Evolutionary conservation across 2,797 vertebrate genomes (phyloP), one percentile per base, ranked within the genome.

Genomic region (Sebastes vulpes): DNA sequence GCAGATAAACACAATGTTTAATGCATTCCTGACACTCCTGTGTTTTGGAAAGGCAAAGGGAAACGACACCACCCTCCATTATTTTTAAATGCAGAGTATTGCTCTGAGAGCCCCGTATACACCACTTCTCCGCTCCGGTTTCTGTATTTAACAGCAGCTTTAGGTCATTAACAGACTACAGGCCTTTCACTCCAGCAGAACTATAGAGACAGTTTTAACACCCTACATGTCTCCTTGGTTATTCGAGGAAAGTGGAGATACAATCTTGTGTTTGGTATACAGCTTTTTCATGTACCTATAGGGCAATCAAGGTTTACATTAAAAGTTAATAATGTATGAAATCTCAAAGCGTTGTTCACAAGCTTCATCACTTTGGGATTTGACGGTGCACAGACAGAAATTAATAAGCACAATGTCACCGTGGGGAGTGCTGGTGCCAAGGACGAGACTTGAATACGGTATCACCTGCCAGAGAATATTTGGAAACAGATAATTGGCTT

Each of bases 391-490:
- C 65, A 53, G 71, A 64, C 52, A 61, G 58, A 60, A 67, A 69
- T 67, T 42, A 76, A 65, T 72, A 72, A 75, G 65, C 61, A 53
- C 48, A 20, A 48, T 29, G 38, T 77, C 28, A 75, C 52, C 60
- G n/a, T 65, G 25, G 32, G 25, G 61, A 57, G 65, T 23, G 5
- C 12, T 9, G 4, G 26, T 75, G 84, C 77, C 79, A 70, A 46
- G 77, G 75, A 66, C 5, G 46, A 71, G 57, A 59, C 50, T 63
- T 74, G 57, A 76, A 68, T 75, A 67, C 28, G 35, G 9, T 3
- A 73, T 73, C 58, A 74, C 68, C 71, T 81, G 77, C 79, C 75
- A 85, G 81, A 46, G 46, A 79, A 63, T 46, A 66, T 72, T 67
- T 82, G 66, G 78, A 75, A 84, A 35, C 18, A 66, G 75, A 79